Conservation (phyloP, 2,797 vertebrate genomes). For the Cossypha heuglini region DNA sequence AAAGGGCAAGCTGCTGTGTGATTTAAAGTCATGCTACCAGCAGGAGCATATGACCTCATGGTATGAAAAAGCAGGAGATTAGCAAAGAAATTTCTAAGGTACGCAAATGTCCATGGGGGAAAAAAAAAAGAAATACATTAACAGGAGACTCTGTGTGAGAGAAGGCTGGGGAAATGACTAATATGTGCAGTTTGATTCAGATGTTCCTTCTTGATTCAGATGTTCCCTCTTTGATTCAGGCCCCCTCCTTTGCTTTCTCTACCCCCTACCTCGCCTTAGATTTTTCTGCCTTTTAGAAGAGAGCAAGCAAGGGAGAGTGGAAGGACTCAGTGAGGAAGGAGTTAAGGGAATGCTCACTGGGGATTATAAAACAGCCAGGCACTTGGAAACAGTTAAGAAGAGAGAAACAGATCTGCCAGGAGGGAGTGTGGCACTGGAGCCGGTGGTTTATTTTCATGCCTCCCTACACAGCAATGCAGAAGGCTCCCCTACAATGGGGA, state of each 20-base stretch:
- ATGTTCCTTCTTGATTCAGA: slow-evolving; percentile 51
- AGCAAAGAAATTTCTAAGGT: slow-evolving; percentile 35
- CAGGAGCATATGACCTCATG: slow-evolving; percentile 16
- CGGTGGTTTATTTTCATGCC: slow-evolving; percentile 59
- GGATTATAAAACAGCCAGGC: slow-evolving; percentile 63
- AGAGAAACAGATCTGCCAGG: slow-evolving; percentile 65
- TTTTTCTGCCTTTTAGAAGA: slow-evolving; percentile 13
- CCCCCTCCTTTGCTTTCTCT: slow-evolving; percentile 26
- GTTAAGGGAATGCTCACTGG: slow-evolving; percentile 56
- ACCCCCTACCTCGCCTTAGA: background rate
- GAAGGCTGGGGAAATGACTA: slow-evolving; percentile 35
- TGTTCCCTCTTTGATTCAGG: slow-evolving; percentile 43
- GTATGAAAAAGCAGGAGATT: slow-evolving; percentile 32
- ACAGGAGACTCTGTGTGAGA: background rate
- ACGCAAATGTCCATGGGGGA: background rate
- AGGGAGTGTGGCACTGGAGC: slow-evolving; percentile 61
- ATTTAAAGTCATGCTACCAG: background rate
- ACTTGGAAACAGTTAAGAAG: slow-evolving; percentile 67
- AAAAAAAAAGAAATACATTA: background rate
- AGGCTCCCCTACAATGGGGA: slow-evolving; percentile 38
- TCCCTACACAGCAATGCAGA: slow-evolving; percentile 45
- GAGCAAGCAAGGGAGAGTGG: background rate
- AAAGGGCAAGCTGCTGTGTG: background rate
- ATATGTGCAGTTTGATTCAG: slow-evolving; percentile 19
- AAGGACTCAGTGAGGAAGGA: slow-evolving; percentile 53